phyloP scores from a whole-genome alignment of 1,140 invertebrate genomes.

The Drosophila parvula region DNA sequence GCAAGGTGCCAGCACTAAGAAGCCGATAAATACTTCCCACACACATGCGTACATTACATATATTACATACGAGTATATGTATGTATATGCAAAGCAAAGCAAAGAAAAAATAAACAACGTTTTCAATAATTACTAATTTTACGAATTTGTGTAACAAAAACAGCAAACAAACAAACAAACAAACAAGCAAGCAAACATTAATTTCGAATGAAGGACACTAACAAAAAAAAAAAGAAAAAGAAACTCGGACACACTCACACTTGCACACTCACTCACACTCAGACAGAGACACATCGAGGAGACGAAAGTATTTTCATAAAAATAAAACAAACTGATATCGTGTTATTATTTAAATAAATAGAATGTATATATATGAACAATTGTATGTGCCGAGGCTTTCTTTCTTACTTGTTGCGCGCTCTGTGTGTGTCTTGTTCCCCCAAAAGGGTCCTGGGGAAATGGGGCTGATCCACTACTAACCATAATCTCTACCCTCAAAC shows the following conservation, averaged over 20 bases:
- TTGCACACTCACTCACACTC: constrained; percentile 4
- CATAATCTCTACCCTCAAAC: background rate
- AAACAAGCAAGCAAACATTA: constrained; percentile 12
- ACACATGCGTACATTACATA: constrained; percentile 9
- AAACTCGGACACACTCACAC: constrained; percentile 18
- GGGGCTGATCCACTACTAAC: constrained; percentile 2
- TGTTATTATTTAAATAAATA: constrained; percentile 84
- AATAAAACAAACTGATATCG: constrained; percentile 70
- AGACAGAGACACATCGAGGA: constrained; percentile 47
- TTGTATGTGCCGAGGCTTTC: constrained; percentile 58
- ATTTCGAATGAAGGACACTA: constrained; percentile 25
- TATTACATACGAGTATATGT: constrained; percentile 13
- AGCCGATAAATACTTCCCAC: constrained; percentile 7
- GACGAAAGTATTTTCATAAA: constrained; percentile 75
- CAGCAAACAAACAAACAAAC: constrained; percentile 8
- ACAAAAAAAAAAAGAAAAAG: constrained; percentile 3
- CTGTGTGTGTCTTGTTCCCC: constrained; percentile 1
- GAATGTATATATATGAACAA: constrained; percentile 81
- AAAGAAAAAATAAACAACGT: constrained; percentile 25
- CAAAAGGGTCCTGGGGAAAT: background rate
- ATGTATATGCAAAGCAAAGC: constrained; percentile 37
- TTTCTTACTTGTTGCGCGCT: constrained; percentile 29
- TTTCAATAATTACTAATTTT: constrained; percentile 54
- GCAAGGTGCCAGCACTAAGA: constrained; percentile 43
- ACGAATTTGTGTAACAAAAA: constrained; percentile 58